Evolutionary conservation across 2,797 vertebrate genomes (phyloP).

Genomic region (Echiichthys vipera): DNA sequence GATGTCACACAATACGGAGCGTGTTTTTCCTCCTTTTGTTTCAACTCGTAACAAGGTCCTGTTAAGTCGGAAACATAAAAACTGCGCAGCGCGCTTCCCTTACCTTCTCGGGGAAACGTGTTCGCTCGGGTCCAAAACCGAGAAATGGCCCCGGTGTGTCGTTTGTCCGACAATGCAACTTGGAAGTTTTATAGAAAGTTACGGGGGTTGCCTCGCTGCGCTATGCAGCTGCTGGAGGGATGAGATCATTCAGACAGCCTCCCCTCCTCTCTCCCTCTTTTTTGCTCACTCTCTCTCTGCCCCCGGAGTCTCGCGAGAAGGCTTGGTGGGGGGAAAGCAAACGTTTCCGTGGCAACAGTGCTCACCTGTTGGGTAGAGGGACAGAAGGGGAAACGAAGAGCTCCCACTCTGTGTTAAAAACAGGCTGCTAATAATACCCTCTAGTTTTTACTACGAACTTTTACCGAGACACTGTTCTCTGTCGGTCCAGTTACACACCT

Average conservation of each 20-base stretch:
- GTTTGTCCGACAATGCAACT: slow-evolving; percentile 64
- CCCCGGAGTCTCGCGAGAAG: slow-evolving; percentile 84
- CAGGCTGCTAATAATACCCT: accelerated
- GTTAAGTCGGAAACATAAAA: slow-evolving; percentile 39
- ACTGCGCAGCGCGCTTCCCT: slow-evolving; percentile 25
- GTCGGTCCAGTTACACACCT: not conserved
- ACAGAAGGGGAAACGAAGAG: slow-evolving; percentile 10
- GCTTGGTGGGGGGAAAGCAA: slow-evolving; percentile 56
- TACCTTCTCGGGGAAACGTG: slow-evolving; percentile 28
- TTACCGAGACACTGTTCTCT: no score
- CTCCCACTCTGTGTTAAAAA: slow-evolving; percentile 44
- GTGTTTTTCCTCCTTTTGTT: slow-evolving; percentile 62
- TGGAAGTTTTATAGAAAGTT: slow-evolving; percentile 87
- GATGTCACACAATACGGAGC: slow-evolving; percentile 67
- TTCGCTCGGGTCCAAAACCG: slow-evolving; percentile 27
- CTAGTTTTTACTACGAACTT: not conserved
- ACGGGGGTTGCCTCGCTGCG: slow-evolving; percentile 79
- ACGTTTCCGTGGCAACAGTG: slow-evolving; percentile 81
- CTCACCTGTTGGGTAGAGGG: slow-evolving; percentile 71
- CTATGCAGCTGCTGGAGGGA: slow-evolving; percentile 85
- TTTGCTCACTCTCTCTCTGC: slow-evolving; percentile 6
- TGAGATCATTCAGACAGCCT: slow-evolving; percentile 85
- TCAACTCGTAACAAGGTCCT: slow-evolving; percentile 56
- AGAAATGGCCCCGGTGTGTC: slow-evolving; percentile 34
- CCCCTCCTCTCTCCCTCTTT: slow-evolving; percentile 31